Evolutionary conservation across 2,888 invertebrate species (phyloP), one percentile per base, ranked within the genome.

Genomic region (Cremastobaeus sp.): DNA sequence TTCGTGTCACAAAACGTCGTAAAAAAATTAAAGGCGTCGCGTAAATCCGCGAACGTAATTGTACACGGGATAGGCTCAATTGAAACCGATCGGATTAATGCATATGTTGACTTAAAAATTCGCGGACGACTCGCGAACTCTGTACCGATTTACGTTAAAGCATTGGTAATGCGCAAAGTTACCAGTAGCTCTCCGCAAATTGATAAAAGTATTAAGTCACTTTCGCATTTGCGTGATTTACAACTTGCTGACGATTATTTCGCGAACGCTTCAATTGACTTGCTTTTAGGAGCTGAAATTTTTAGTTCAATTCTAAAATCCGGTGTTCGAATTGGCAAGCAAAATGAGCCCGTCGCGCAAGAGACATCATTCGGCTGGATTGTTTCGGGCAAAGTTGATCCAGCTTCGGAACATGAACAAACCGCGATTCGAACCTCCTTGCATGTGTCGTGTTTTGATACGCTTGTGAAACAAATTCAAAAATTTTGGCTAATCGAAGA

Each of bases 241-340:
- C 11, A 25, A 6, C 28, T 60, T n/a, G 60, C 48, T 6, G 47
- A 60, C 14, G n/a, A 45, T 5, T n/a, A 45, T 21, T 3, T 14
- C 3, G 15, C 6, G 9, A 12, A 14, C 6, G 2, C n/a, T n/a
- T 21, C 35, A 1, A 48, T 60, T 28, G 28, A 48, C 8, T n/a
- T 60, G 9, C 11, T 60, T 4, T 34, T 48, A 5, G 60, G 48
- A 4, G 45, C 60, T 3, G 60, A 60, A 21, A 30, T 60, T 9
- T 60, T 60, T 25, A 48, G 60, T 15, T 28, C 28, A 6, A 37
- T 60, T 21, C 28, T 64, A 11, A 11, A 18, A 34, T 3, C 11
- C 0, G 65, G 55, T 4, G 45, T 65, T 1, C 43, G 47, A 8
- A 8, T 17, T 8, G 65, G 55, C 3, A 21, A 17, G 5, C 20